Base-by-base conservation (phyloP, 2,888 invertebrate species). In the Apamea crenata region DNA sequence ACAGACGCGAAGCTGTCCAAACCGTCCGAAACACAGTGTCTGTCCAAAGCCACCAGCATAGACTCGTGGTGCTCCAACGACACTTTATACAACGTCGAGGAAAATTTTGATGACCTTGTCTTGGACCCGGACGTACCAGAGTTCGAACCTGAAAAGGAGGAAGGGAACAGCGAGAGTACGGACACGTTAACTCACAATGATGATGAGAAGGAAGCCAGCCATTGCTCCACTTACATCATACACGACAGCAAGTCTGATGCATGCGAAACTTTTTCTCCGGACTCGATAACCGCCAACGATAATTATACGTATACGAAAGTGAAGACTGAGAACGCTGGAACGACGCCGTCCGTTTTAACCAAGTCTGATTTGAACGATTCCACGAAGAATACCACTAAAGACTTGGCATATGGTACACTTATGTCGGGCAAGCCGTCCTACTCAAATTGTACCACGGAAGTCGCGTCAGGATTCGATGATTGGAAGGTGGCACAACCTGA, bases 31-130 rank as follows among this genome's bases (percentile, higher is more conserved):
- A 95, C 95, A 29, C 96, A 95, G 82, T 95, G 96, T 83, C 92
- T 96, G 36, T 96, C 97, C 5, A 97, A 97, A 91, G 97, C 97
- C 1, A 97, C 97, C 53, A 97, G 97, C 92, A 97, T 97, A 87
- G 97, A 97, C 90, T 97, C 97, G 6, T 97, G 97, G 96, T 97
- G 97, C 92, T 97, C 97, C 44, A 97, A 97, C 91, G 97, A 97
- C 88, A 97, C 97, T 0, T 93, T 97, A 5, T 97, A 97, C 91
- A 97, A 97, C 89, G 96, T 97, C 56, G 97, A 97, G 90, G 97
- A 97, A 80, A 97, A 97, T 85, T 97, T 97, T 88, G 97, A 97
- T 80, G 97, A 97, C 87, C 90, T 97, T 21, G 96, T 93, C 6
- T 90, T 95, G 92, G 97, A 97, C 73, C 92, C 95, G 21, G 96